Evolutionary conservation across 2,888 invertebrate genomes (phyloP), one percentile per base, ranked within the genome.

Genomic region (Ormyrus pomaceus): DNA sequence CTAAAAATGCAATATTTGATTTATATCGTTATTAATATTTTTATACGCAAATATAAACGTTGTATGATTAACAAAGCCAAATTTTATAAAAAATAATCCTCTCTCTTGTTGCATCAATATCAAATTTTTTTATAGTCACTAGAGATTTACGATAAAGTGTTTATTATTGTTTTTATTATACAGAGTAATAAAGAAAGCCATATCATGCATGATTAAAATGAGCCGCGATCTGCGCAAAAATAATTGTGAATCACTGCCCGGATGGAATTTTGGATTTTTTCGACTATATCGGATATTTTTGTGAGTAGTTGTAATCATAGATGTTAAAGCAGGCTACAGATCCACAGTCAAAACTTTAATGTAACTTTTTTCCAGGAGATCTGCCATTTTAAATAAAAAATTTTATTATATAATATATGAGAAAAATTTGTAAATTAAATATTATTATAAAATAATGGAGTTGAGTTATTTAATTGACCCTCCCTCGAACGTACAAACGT

Each of bases 341-440:
- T 65, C 3, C 71, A 50, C 55, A 56, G 58, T 66, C 48, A 46
- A 74, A 74, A 64, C 19, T 59, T 71, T n/a, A 13, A 66, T 13
- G 46, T 70, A 64, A 70, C 19, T 66, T 75, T 61, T 65, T 68
- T 62, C 19, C 72, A 66, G 45, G n/a, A 79, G 50, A 68, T 73
- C 13, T 72, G 62, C 19, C n/a, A 61, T 79, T 74, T 65, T 51
- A 50, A 72, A 74, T 46, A 10, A 61, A 73, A 59, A 62, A 45
- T 76, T 59, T 71, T 61, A 19, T 71, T 72, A 61, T 19, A 19
- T 69, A 64, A 69, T 79, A 70, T 79, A 74, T 79, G 61, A 66
- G 71, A 71, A 77, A 79, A 68, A 73, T 69, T 73, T 80, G 69
- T 80, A 80, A 80, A 77, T 77, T 80, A 80, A 80, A 80, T 56